Percentiles rank a stretch among this genome's conserved stretches.
Evolutionary conservation across 2,888 invertebrate genomes (phyloP).

Genomic region (Philaethria dido): DNA sequence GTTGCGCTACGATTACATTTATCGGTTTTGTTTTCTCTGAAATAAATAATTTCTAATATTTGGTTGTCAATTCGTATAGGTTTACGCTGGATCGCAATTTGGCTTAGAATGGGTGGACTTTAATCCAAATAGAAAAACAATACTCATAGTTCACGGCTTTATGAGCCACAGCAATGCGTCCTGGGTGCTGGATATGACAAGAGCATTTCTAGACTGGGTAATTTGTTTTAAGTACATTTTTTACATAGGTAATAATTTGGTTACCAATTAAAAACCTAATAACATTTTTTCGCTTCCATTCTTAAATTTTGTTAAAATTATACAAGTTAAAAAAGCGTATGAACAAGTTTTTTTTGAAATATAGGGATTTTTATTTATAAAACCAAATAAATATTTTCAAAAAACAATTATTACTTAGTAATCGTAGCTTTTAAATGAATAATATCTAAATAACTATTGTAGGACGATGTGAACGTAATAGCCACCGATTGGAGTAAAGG

Average conservation of each 20-base stretch:
- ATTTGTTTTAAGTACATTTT: slow-evolving; percentile 7
- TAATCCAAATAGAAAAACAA: slow-evolving; percentile 76
- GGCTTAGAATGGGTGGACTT: slow-evolving; percentile 85
- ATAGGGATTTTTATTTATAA: no score
- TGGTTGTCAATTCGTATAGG: slow-evolving; percentile 51
- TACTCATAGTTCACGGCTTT: slow-evolving; percentile 86
- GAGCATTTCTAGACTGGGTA: slow-evolving; percentile 84
- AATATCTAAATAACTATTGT: slow-evolving; percentile 24
- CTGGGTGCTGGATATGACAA: slow-evolving; percentile 85
- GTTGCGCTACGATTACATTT: no score
- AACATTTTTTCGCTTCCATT: no score
- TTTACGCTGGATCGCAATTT: slow-evolving; percentile 74
- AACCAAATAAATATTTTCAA: no score
- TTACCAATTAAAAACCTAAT: no score
- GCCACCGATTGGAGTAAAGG: slow-evolving; percentile 86
- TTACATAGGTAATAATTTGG: no score
- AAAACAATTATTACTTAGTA: no score
- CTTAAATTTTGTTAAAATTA: no score
- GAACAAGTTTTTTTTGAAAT: no score
- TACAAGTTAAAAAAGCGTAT: no score
- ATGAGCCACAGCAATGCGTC: slow-evolving; percentile 82
- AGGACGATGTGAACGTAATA: slow-evolving; percentile 86
- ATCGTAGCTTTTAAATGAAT: no score
- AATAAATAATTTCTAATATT: background rate
- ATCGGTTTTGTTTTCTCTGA: no score